A percentile compares a stretch with the other conserved stretches of the same genome.
phyloP scores from a whole-genome alignment of 2,113 vertebrate genomes.

The Epinephelus lanceolatus region DNA sequence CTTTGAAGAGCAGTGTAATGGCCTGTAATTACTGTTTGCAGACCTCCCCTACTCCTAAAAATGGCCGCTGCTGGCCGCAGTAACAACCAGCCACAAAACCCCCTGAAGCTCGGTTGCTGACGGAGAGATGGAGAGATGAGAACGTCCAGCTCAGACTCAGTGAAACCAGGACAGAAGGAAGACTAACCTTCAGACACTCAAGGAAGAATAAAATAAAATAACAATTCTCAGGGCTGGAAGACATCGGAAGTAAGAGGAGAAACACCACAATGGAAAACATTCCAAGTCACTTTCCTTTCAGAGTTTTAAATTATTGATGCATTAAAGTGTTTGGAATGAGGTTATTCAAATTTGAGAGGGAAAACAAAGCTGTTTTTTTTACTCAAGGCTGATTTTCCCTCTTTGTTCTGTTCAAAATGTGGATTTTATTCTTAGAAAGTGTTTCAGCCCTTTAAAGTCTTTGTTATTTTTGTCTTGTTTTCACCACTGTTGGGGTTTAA shows the following conservation, averaged over 20 bases:
- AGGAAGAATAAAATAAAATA: background rate
- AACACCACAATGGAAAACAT: background rate
- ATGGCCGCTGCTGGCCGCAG: conserved; percentile 19
- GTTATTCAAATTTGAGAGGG: background rate
- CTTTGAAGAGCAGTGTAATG: conserved; percentile 36
- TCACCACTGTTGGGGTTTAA: background rate
- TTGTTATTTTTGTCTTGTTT: background rate
- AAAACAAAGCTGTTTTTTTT: background rate
- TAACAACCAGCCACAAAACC: background rate
- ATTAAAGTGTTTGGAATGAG: background rate
- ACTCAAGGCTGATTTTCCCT: background rate
- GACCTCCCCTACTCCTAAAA: conserved; percentile 36
- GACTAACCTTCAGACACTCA: background rate
- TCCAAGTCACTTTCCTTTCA: background rate
- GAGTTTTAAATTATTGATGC: background rate
- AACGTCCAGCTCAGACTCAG: background rate
- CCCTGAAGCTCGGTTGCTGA: background rate
- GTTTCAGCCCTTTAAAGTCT: background rate
- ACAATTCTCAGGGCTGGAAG: background rate
- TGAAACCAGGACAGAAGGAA: background rate
- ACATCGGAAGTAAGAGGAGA: background rate
- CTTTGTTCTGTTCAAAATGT: background rate
- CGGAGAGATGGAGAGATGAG: background rate
- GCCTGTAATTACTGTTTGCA: conserved; percentile 44
- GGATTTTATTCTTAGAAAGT: background rate